Evolutionary conservation across 2,888 invertebrate species (phyloP).

Genomic region (Pardosa pseudoannulata): DNA sequence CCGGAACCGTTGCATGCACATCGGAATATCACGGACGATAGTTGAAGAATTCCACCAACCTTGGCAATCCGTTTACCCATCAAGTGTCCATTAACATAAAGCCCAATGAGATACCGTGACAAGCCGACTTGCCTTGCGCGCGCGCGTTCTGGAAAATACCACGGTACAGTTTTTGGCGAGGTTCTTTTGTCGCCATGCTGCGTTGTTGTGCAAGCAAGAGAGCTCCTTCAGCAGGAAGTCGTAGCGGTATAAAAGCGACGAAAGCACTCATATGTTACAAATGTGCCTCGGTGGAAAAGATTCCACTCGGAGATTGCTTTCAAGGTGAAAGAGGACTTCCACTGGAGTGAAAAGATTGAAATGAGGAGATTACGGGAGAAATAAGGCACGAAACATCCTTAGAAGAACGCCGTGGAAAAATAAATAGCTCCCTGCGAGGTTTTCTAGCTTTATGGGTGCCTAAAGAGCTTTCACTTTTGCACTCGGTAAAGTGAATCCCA

Average conservation of each 20-base stretch:
- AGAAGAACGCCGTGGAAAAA: not conserved
- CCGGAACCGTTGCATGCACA: too few species aligned
- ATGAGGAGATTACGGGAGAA: not conserved
- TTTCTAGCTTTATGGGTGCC: too few species aligned
- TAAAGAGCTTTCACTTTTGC: too few species aligned
- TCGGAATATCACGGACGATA: too few species aligned
- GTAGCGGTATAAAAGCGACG: conserved; percentile 16
- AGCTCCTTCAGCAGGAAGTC: not conserved
- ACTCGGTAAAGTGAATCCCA: too few species aligned
- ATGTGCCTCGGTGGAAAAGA: not conserved
- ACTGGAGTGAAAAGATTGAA: not conserved
- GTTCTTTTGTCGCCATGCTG: not conserved
- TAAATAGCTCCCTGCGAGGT: not conserved
- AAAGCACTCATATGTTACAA: not conserved
- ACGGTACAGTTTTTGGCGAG: not conserved
- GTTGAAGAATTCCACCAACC: too few species aligned
- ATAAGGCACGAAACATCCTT: not conserved
- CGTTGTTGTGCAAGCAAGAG: too few species aligned
- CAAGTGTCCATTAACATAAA: too few species aligned
- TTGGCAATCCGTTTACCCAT: too few species aligned
- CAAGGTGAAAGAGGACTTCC: not conserved
- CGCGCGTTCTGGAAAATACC: too few species aligned
- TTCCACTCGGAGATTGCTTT: not conserved
- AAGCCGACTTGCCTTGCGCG: too few species aligned
- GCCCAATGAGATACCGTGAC: too few species aligned